Conservation (phyloP, 1,140 invertebrate species). For the Listronotus oregonensis region DNA sequence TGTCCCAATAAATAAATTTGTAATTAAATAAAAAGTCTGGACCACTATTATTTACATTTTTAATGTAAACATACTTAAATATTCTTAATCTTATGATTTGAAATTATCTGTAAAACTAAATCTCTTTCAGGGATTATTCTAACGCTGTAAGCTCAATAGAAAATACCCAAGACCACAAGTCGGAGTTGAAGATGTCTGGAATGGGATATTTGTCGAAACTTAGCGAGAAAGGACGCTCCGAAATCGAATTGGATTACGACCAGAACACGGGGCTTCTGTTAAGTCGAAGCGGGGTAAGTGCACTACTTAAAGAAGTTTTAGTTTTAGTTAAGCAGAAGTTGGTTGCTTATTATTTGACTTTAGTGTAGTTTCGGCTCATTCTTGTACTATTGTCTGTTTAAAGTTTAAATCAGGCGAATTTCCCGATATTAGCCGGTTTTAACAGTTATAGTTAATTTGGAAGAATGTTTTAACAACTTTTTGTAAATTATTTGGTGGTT, state of each 20-base stretch:
- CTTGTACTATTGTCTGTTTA: background rate
- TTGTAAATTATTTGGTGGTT: too few relatives aligned
- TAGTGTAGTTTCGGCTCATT: slow-evolving; percentile 1
- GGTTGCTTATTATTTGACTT: slow-evolving; percentile 22
- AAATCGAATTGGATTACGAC: slow-evolving; percentile 85
- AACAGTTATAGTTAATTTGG: too few relatives aligned
- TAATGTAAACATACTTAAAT: background rate
- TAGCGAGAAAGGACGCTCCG: slow-evolving; percentile 77
- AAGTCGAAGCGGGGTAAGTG: slow-evolving; percentile 74
- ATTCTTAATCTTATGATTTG: too few relatives aligned
- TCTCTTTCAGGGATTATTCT: slow-evolving; percentile 75
- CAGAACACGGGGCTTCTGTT: slow-evolving; percentile 79
- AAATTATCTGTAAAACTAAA: background rate
- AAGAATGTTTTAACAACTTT: too few relatives aligned
- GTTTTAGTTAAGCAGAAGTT: slow-evolving; percentile 20
- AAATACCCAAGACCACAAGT: slow-evolving; percentile 91
- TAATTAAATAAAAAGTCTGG: too few relatives aligned
- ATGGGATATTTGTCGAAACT: slow-evolving; percentile 84
- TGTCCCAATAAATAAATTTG: too few relatives aligned
- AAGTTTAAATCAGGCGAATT: background rate
- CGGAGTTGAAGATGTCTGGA: slow-evolving; percentile 84
- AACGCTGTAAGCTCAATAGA: slow-evolving; percentile 90
- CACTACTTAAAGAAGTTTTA: slow-evolving; percentile 26
- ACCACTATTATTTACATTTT: too few relatives aligned
- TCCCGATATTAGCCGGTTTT: too few relatives aligned